These are phyloP conservation scores for Charanyca ferruginea DNA, from an alignment of 2,888 invertebrate species.

Conservation along the genomic window DNA sequence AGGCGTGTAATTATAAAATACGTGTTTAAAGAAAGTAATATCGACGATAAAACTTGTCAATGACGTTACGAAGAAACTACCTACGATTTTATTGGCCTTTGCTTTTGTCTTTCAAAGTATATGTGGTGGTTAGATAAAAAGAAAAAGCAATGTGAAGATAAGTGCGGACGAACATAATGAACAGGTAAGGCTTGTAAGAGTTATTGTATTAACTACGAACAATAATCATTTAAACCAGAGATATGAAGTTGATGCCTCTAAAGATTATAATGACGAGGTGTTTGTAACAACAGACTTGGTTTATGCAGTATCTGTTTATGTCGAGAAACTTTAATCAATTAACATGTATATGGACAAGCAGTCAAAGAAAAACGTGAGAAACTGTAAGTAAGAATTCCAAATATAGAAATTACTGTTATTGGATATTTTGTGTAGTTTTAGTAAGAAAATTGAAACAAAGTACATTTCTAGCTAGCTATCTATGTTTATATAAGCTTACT, in stretches of 20 bases:
- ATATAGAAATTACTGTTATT: neutral
- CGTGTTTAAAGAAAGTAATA: constrained; percentile 57
- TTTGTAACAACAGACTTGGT: neutral
- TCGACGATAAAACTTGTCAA: constrained; percentile 47
- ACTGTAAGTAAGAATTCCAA: neutral
- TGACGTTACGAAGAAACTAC: constrained; percentile 49
- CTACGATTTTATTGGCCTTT: constrained; percentile 46
- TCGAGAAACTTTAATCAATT: neutral
- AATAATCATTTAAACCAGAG: constrained; percentile 10
- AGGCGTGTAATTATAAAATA: constrained; percentile 58
- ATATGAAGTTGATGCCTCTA: constrained; percentile 6
- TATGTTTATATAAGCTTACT: neutral
- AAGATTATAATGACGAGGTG: constrained; percentile 5
- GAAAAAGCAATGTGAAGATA: constrained; percentile 31
- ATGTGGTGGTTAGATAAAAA: constrained; percentile 32
- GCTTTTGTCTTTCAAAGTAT: constrained; percentile 47
- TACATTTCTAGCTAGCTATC: neutral
- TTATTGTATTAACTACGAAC: constrained; percentile 20
- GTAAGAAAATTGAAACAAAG: neutral
- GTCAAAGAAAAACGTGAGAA: neutral
- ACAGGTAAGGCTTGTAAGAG: constrained; percentile 24
- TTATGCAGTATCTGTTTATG: neutral
- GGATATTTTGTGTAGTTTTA: too few relatives aligned
- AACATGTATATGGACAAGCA: neutral
- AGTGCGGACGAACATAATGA: constrained; percentile 32